Conservation (phyloP, 2,888 invertebrate species). For the Ecliptopera silaceata region DNA sequence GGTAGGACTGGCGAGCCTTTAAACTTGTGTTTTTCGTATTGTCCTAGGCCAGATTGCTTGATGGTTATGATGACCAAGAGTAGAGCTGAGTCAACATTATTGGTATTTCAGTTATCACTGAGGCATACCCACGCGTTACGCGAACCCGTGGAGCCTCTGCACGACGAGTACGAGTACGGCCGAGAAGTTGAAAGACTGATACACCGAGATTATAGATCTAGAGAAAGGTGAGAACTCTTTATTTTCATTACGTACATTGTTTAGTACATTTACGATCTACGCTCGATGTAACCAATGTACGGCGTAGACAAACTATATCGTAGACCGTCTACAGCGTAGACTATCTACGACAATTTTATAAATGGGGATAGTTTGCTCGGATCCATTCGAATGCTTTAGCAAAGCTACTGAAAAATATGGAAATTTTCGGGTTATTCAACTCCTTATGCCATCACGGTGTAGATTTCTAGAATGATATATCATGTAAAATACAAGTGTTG, state of each 20-base stretch:
- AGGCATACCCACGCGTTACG: constrained; percentile 77
- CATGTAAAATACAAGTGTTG: too few species aligned
- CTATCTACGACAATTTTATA: too few species aligned
- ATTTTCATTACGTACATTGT: neutral
- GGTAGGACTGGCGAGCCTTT: constrained; percentile 18
- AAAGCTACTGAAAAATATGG: too few species aligned
- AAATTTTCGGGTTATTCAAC: too few species aligned
- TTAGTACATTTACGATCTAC: neutral
- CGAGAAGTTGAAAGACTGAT: constrained; percentile 83
- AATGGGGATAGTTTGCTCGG: too few species aligned
- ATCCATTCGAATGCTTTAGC: too few species aligned
- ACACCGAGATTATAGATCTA: constrained; percentile 83
- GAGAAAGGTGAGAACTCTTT: constrained; percentile 69
- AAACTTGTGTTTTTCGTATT: constrained; percentile 28
- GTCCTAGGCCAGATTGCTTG: constrained; percentile 31
- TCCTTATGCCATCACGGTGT: too few species aligned
- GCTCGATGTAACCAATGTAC: too few species aligned
- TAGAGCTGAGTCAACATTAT: constrained; percentile 29
- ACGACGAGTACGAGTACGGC: constrained; percentile 82
- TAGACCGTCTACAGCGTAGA: neutral
- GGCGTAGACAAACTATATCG: neutral
- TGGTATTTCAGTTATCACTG: constrained; percentile 69
- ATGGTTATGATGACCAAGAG: constrained; percentile 31
- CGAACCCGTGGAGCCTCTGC: constrained; percentile 81
- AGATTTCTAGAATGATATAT: too few species aligned